phyloP scores from a whole-genome alignment of 2,797 vertebrate species.

The Notoglanidium macrostoma region DNA sequence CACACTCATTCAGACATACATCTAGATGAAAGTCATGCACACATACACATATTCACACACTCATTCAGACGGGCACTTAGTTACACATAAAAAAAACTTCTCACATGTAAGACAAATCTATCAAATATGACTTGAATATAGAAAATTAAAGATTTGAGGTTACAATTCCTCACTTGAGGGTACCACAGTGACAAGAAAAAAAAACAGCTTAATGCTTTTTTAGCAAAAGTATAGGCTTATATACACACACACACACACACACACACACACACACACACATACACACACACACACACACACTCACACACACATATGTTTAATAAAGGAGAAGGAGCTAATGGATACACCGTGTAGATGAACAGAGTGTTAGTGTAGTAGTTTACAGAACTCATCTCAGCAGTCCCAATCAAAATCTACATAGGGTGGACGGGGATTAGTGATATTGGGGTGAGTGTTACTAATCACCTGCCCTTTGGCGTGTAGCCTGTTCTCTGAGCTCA shows the following conservation, averaged over 20 bases:
- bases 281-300: too few species aligned
- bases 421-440: neutral
- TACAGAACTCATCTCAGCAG: neutral
- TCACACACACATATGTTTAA: too few species aligned
- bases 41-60: neutral
- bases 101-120: neutral
- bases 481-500: conserved; percentile 70
- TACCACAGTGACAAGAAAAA: neutral
- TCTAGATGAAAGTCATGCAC: neutral
- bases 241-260: too few species aligned
- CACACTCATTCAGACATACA: neutral
- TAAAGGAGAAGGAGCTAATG: neutral
- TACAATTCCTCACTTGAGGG: neutral
- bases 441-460: conserved; percentile 54
- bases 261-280: too few species aligned
- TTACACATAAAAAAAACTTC: neutral
- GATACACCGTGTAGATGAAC: neutral
- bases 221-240: neutral
- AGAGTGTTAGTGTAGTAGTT: neutral
- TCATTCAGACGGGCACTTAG: neutral
- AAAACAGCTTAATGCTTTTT: neutral
- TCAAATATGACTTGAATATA: neutral
- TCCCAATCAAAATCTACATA: neutral
- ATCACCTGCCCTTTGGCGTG: conserved; percentile 73
- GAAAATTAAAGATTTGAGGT: neutral